Percentiles rank a stretch among this genome's conserved stretches.
Conservation (phyloP, 2,797 vertebrate genomes). For the Liasis olivaceus region DNA sequence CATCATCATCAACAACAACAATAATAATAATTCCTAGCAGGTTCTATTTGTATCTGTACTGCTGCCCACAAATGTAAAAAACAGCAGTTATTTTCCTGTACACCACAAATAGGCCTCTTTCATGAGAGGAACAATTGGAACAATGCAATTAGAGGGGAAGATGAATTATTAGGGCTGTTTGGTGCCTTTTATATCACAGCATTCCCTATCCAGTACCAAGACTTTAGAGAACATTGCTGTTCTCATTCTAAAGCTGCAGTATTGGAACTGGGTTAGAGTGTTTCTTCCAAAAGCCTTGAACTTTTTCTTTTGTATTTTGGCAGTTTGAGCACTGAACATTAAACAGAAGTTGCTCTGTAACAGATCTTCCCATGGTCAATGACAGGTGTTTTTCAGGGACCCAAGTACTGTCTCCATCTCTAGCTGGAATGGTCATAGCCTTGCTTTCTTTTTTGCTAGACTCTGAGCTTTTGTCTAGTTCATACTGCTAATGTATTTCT, state of each 20-base stretch:
- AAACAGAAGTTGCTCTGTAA: fast-evolving
- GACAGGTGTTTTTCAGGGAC: neutral
- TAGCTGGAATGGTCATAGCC: fast-evolving
- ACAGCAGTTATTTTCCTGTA: neutral
- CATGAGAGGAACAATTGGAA: neutral
- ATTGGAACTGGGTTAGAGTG: neutral
- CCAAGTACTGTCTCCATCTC: neutral
- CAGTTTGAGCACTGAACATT: fast-evolving
- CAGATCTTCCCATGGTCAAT: neutral
- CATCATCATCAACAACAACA: too few species aligned
- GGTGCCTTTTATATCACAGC: neutral
- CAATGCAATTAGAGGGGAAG: neutral
- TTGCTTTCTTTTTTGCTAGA: constrained; percentile 1
- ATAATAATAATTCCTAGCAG: neutral
- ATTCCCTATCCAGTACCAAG: neutral
- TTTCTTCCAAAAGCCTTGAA: neutral
- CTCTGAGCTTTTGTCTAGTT: neutral
- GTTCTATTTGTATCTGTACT: neutral
- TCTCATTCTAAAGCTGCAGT: neutral
- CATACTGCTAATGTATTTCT: constrained; percentile 17
- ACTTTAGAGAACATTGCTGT: neutral
- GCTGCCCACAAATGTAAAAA: constrained; percentile 9
- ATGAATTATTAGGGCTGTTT: neutral
- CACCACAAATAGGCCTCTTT: neutral
- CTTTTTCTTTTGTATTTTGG: neutral